These are phyloP conservation scores for Yasuhikotakia modesta DNA, from an alignment of 2,797 vertebrate species.

Conservation along the genomic window DNA sequence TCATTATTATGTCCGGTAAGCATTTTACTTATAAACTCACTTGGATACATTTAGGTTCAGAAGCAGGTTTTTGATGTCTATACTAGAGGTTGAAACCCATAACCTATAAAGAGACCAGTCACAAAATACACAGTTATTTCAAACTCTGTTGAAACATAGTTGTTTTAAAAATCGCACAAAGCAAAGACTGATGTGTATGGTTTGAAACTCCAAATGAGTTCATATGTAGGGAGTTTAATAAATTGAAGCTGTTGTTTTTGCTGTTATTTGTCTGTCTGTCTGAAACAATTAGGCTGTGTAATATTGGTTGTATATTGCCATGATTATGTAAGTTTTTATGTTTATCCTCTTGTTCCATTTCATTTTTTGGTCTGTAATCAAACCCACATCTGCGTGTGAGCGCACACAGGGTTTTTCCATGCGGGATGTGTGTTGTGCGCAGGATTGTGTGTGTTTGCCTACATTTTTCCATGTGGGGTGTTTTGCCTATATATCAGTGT, in stretches of 20 bases:
- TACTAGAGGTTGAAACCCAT: constrained; percentile 5
- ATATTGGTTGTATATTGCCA: constrained; percentile 9
- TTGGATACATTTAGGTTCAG: constrained; percentile 1
- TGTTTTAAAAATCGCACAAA: constrained; percentile 17
- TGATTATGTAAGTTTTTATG: constrained; percentile 21
- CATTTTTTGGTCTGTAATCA: constrained; percentile 6
- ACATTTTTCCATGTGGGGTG: constrained; percentile 6
- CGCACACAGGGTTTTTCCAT: not conserved
- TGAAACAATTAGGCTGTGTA: constrained; percentile 28
- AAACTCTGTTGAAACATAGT: constrained; percentile 26
- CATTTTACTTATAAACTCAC: constrained; percentile 34
- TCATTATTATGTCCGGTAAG: constrained; percentile 89
- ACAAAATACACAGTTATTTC: constrained; percentile 30
- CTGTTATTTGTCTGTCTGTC: constrained; percentile 23
- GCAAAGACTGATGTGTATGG: constrained; percentile 23
- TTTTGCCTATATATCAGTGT: constrained; percentile 25
- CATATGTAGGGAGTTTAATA: constrained; percentile 1
- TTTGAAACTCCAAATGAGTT: constrained; percentile 7
- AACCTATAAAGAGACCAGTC: constrained; percentile 6
- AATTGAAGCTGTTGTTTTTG: constrained; percentile 5
- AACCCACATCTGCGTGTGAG: not conserved
- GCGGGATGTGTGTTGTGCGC: not conserved
- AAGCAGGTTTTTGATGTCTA: not conserved
- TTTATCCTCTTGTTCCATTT: constrained; percentile 32
- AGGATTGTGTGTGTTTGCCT: not conserved